Evolutionary conservation across 2,113 vertebrate species (phyloP).

Genomic region (Amazona guildingii): DNA sequence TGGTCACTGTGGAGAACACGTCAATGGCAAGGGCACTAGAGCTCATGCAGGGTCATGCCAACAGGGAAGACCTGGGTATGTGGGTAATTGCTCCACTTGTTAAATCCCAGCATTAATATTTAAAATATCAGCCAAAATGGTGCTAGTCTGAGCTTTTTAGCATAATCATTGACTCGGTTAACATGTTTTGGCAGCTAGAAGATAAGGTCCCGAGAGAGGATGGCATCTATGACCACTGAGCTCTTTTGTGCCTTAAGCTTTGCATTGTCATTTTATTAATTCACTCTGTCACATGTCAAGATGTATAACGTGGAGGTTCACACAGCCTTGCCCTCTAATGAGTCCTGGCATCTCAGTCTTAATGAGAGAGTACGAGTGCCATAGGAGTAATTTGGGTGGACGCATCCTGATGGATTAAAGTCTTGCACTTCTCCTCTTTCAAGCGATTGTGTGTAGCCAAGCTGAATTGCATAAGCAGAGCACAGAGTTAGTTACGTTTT

Average conservation of each 20-base stretch:
- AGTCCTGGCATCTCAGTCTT: neutral
- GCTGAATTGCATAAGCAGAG: neutral
- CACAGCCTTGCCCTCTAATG: neutral
- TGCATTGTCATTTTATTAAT: neutral
- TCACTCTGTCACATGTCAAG: neutral
- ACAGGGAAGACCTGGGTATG: neutral
- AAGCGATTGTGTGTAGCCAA: neutral
- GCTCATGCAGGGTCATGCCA: neutral
- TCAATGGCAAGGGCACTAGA: neutral
- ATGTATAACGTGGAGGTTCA: neutral
- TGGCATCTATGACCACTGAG: neutral
- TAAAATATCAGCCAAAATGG: neutral
- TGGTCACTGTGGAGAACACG: neutral
- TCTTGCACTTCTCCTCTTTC: neutral
- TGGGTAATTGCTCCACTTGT: neutral
- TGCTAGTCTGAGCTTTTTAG: neutral
- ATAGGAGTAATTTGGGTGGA: neutral
- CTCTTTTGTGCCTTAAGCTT: neutral
- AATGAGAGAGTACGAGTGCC: neutral
- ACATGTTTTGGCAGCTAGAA: neutral
- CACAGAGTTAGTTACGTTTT: neutral
- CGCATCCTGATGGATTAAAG: neutral
- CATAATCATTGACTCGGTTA: neutral
- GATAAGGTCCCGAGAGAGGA: neutral
- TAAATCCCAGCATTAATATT: neutral